Percentiles rank a stretch among this genome's conserved stretches.
Evolutionary conservation across 2,797 vertebrate species (phyloP).

Genomic region (Smutsia gigantea): DNA sequence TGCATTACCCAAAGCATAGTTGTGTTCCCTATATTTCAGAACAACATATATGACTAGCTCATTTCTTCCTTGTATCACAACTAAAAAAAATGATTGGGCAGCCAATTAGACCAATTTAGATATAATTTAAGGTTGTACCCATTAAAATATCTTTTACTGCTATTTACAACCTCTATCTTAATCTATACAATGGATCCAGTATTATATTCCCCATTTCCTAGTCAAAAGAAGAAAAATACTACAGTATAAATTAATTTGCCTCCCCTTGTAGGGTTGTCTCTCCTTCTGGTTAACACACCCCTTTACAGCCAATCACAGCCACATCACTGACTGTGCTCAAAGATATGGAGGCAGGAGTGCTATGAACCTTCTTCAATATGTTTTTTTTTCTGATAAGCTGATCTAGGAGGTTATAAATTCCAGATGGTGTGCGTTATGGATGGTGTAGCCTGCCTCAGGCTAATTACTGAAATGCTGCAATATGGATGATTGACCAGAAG

Average conservation of each 20-base stretch:
- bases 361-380: background rate
- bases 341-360: background rate
- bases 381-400: background rate
- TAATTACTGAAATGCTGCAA: background rate
- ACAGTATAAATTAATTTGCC: background rate
- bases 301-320: background rate
- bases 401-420: background rate
- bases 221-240: background rate
- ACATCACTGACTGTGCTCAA: background rate
- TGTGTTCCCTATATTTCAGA: background rate
- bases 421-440: background rate
- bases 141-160: background rate
- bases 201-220: background rate
- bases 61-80: background rate
- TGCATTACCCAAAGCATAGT: background rate
- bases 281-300: background rate
- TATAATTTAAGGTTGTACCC: background rate
- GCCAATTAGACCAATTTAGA: background rate
- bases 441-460: too few relatives aligned
- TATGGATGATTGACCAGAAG: background rate
- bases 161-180: background rate
- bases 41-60: background rate
- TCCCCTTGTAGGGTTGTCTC: background rate
- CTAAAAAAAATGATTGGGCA: background rate
- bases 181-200: background rate